phyloP scores from a whole-genome alignment of 2,113 vertebrate genomes.

The Herpailurus yagouaroundi region DNA sequence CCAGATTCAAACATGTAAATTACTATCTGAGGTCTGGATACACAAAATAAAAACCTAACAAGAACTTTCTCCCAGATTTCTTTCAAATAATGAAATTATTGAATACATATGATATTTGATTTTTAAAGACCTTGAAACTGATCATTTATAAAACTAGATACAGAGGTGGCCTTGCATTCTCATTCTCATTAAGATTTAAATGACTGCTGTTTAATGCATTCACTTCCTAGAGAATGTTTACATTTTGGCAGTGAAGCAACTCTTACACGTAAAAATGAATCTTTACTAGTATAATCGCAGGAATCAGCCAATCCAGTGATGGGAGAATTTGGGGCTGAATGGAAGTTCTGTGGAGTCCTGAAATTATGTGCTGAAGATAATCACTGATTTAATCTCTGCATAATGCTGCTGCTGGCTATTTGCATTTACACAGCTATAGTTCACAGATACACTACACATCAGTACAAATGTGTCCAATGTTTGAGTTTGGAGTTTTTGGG shows the following conservation, averaged over 20 bases:
- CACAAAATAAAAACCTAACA: not conserved
- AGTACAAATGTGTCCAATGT: not conserved
- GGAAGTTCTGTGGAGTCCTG: not conserved
- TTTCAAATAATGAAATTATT: conserved; percentile 21
- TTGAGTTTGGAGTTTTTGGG: not conserved
- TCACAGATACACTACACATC: not conserved
- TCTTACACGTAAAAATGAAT: not conserved
- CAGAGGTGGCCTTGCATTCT: not conserved
- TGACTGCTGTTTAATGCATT: not conserved
- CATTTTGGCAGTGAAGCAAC: not conserved
- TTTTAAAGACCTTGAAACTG: not conserved
- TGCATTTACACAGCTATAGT: not conserved
- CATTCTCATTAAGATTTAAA: not conserved
- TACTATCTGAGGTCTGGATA: not conserved
- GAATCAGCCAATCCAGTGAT: not conserved
- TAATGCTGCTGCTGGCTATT: not conserved
- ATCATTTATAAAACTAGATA: not conserved
- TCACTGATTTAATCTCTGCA: not conserved
- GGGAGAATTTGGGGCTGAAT: not conserved
- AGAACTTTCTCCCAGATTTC: not conserved
- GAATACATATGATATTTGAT: not conserved
- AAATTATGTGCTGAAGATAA: not conserved
- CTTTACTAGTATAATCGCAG: not conserved
- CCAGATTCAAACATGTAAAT: not conserved
- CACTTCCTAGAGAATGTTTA: conserved; percentile 14